Evolutionary conservation across 2,888 invertebrate genomes (phyloP), one percentile per base, ranked within the genome.

Genomic region (Cryptops parisi): DNA sequence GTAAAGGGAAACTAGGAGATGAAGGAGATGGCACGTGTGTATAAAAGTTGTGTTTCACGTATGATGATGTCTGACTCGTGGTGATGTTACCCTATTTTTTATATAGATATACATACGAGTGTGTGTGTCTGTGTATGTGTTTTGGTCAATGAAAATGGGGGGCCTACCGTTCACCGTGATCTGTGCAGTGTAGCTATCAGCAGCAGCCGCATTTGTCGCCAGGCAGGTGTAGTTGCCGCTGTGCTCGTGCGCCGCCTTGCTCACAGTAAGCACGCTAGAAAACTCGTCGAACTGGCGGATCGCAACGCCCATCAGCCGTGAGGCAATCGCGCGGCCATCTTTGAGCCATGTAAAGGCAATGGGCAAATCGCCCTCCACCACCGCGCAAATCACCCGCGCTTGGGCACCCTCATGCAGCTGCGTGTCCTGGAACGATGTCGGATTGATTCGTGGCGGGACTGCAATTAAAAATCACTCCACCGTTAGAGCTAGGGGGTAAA

Each of bases 361-460:
- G 44, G 70, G 70, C 44, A 65, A 60, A 58, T 70, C 69, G 6
- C 70, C 61, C 41, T 61, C 59, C 45, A 57, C 54, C 22, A 61
- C 55, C 26, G 57, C 57, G 51, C 61, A 61, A 26, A 58, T 58
- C 17, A 61, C 54, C 38, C 59, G 59, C n/a, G 60, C 60, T 9
- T 55, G 43, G 21, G 58, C 58, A 27, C 61, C 60, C 40, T 58
- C 60, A 50, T 57, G 54, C 52, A 61, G 50, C 25, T 59, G 55
- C n/a, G 33, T 33, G 9, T 6, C 60, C 49, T 76, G 64, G 47
- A 60, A 60, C 15, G 58, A 56, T 67, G 81, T 77, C 46, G 79
- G 79, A 62, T 76, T 73, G 63, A 81, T 79, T 72, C 80, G 80
- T 57, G 81, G 80, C 61, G 78, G 75, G 67, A 80, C 80, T 81